Evolutionary conservation across 2,113 vertebrate genomes (phyloP), one percentile per base, ranked within the genome.

Genomic region (Catagonus wagneri): DNA sequence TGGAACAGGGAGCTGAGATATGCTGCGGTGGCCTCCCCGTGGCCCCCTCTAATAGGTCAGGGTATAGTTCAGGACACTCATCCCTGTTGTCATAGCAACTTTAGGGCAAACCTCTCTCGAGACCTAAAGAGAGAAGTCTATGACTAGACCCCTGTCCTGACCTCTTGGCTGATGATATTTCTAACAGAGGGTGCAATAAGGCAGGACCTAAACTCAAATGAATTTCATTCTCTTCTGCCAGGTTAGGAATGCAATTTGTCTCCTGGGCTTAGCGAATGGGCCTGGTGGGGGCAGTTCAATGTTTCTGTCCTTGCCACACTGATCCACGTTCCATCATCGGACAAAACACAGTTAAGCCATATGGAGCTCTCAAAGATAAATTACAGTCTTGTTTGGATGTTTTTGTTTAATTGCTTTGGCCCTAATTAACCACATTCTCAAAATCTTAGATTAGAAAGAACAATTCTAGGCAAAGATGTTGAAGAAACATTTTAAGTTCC

Each of bases 311-410:
- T 94, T 58, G 20, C 20, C 22, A 13, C 0, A 54, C 12, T 32
- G 36, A 13, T 25, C 50, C 13, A 27, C 0, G 0, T 65, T 29
- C 54, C 25, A n/a, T 74, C 32, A 83, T 58, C 60, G 75, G 15
- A 44, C 17, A 75, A 86, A 69, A 16, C 7, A 83, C 50, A 54
- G 2, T 32, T 74, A 71, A 65, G 23, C 22, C 8, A 3, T 36
- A 36, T 14, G 16, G 83, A n/a, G 32, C 58, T 91, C n/a, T 89
- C 58, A 89, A 56, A 93, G 44, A 74, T 83, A 89, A 93, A 93
- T 79, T 22, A 23, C 12, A 92, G 32, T 36, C 60, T 90, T 68
- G 80, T 66, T 9, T 95, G 17, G 12, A 66, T 54, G 72, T 36
- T 84, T 91, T 95, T 11, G 39, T 19, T 68, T 58, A 32, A 63